Evolutionary conservation across 2,888 invertebrate species (phyloP).

Genomic region (Patella caerulea): DNA sequence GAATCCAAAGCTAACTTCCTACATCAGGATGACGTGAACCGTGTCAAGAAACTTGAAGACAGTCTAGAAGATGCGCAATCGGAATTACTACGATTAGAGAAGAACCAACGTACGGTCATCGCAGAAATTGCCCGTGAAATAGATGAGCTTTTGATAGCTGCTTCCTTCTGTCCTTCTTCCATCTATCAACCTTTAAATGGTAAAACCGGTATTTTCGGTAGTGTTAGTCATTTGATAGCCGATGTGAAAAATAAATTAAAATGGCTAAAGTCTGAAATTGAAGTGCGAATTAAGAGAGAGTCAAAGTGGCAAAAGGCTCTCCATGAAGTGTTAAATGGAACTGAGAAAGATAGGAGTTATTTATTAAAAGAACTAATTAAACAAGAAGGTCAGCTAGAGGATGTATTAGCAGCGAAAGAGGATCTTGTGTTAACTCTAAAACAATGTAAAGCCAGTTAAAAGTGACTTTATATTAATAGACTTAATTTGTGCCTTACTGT

Average conservation of each 20-base stretch:
- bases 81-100: conserved; percentile 53
- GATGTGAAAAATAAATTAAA: conserved; percentile 56
- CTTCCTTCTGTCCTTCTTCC: conserved; percentile 31
- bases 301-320: conserved; percentile 55
- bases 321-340: conserved; percentile 55
- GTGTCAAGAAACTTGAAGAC: conserved; percentile 61
- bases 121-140: conserved; percentile 40
- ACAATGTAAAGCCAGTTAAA: not conserved
- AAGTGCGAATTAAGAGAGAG: conserved; percentile 55
- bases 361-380: conserved; percentile 54
- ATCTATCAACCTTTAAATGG: conserved; percentile 1
- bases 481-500: too few relatives aligned
- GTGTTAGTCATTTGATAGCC: conserved; percentile 7
- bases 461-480: too few relatives aligned
- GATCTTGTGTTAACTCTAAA: conserved; percentile 37
- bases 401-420: conserved; percentile 55
- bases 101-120: conserved; percentile 50
- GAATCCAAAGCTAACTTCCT: not conserved
- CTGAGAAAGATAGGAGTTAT: conserved; percentile 56
- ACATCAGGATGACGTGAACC: conserved; percentile 25
- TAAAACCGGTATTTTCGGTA: not conserved
- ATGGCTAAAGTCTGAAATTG: conserved; percentile 54
- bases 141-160: conserved; percentile 38
- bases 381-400: conserved; percentile 60
- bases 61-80: conserved; percentile 52